Evolutionary conservation across 2,797 vertebrate species (phyloP), one percentile per base, ranked within the genome.

Genomic region (Dicrostonyx torquatus): DNA sequence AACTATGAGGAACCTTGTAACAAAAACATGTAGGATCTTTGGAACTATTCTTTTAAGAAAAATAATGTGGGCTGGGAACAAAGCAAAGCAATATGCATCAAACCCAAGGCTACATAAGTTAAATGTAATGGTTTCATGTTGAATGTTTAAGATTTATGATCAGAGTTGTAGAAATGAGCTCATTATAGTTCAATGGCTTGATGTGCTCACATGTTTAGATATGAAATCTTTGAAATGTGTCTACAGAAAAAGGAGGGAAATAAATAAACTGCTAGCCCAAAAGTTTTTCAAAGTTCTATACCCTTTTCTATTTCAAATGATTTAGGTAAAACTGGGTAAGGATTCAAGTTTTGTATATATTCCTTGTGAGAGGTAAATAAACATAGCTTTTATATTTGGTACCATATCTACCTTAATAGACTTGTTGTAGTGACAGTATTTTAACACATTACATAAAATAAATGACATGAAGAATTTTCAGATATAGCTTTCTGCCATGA

Each of bases 351-450:
- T 66, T 80, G 40, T 26, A 55, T 66, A 83, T 87, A 93, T n/a
- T 34, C 29, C 82, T 87, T 86, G 58, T 90, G 93, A 82, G 86
- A 86, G 73, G 87, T 58, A 64, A 96, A 86, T 92, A 45, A 93
- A 40, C 66, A 78, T 58, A 88, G 31, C 31, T 91, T 96, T 91
- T 90, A 17, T 78, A 92, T 48, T 8, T 86, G 72, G 43, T 62
- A 53, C 64, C 66, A 48, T 29, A 77, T 22, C 53, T 70, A 73
- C 82, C 73, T 96, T 94, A 95, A 96, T 80, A 84, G 94, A 48
- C 5, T 80, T 87, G 91, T 17, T 62, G 85, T 82, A 68, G 60
- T 9, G 85, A 40, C 15, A 88, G 15, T 5, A 50, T 90, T 93
- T 96, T 90, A 88, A 73, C 85, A 85, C 34, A 29, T 50, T 17